Conservation (phyloP, 2,113 vertebrate species). For the Heptranchias perlo region DNA sequence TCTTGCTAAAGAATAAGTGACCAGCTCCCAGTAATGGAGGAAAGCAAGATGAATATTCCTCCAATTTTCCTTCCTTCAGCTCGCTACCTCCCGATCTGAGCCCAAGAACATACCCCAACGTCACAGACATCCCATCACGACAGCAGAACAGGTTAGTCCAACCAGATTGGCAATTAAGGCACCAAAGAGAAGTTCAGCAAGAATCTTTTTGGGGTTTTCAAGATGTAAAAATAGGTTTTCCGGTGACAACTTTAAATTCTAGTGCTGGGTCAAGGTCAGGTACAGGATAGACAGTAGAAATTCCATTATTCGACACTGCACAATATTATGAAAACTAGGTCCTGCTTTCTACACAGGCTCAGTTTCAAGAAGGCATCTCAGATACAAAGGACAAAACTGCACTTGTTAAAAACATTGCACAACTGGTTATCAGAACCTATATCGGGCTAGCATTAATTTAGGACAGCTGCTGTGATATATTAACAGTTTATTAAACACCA, state of each 20-base stretch:
- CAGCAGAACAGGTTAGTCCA: no score
- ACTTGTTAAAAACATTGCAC: background rate
- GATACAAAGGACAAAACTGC: background rate
- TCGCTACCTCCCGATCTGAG: no score
- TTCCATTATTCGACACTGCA: no score
- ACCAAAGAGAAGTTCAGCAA: no score
- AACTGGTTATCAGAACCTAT: background rate
- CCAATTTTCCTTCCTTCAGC: no score
- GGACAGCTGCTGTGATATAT: background rate
- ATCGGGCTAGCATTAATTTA: background rate
- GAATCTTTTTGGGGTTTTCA: background rate
- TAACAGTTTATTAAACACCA: background rate
- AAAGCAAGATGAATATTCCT: background rate
- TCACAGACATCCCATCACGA: no score
- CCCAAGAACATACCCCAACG: no score
- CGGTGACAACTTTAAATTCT: background rate
- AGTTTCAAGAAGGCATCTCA: no score
- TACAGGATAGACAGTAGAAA: background rate
- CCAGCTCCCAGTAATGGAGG: background rate
- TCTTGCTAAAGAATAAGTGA: background rate
- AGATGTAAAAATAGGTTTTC: background rate
- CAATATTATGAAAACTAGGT: no score
- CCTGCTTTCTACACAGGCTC: no score
- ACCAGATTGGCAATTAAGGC: no score
- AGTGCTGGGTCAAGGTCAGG: background rate